Percentiles rank a stretch among this genome's conserved stretches.
These are phyloP conservation scores for Craniophora ligustri DNA, from an alignment of 2,888 invertebrate genomes.

Conservation along the genomic window DNA sequence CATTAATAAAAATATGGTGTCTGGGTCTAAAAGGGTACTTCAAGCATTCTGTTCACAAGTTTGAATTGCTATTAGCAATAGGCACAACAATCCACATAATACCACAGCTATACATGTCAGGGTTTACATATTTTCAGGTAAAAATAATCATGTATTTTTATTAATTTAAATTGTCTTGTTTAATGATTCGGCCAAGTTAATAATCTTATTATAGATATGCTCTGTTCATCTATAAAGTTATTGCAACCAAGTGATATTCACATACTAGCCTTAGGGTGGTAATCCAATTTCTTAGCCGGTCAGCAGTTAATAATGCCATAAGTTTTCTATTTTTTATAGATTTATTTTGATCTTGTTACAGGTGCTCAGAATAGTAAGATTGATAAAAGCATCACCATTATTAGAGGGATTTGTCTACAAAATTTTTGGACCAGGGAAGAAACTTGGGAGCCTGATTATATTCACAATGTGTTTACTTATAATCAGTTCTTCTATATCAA, in stretches of 20 bases:
- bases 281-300: neutral
- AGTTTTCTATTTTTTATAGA: neutral
- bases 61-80: slow-evolving; percentile 97
- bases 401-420: slow-evolving; percentile 99
- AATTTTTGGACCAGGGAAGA: slow-evolving; percentile 98
- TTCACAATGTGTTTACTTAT: slow-evolving; percentile 99
- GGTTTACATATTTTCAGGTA: slow-evolving; percentile 98
- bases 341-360: slow-evolving; percentile 69
- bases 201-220: no score
- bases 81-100: slow-evolving; percentile 98
- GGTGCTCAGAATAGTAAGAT: slow-evolving; percentile 97
- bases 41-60: slow-evolving; percentile 98
- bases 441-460: slow-evolving; percentile 99
- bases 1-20: slow-evolving; percentile 99
- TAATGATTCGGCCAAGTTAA: no score
- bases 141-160: no score
- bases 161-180: no score
- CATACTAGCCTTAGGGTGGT: neutral
- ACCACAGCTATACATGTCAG: slow-evolving; percentile 96
- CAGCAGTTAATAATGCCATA: no score
- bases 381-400: slow-evolving; percentile 99
- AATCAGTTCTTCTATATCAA: slow-evolving; percentile 99
- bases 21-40: slow-evolving; percentile 98
- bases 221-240: no score
- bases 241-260: neutral